These are phyloP conservation scores for Dendrophyllia cribrosa DNA, from an alignment of 64 coral and sea anemone genomes.

Conservation along the genomic window DNA sequence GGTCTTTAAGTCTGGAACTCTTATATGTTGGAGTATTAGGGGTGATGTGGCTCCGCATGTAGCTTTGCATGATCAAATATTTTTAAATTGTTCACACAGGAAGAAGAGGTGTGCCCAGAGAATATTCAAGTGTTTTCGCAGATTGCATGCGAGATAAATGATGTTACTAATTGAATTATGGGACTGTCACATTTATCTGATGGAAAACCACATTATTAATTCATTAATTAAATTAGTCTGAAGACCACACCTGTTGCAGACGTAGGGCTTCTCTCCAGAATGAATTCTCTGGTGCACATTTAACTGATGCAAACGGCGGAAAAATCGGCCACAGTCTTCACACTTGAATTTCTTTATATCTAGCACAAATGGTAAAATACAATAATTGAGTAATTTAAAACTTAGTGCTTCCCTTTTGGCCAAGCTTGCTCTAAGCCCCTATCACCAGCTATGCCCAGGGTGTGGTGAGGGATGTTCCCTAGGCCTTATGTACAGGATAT, in stretches of 20 bases:
- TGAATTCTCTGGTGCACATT: constrained; percentile 97
- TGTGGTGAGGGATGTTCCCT: no score
- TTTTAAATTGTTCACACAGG: no score
- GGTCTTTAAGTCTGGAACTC: no score
- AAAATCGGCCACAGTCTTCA: constrained; percentile 92
- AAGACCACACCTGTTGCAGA: constrained; percentile 77
- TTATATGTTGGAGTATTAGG: no score
- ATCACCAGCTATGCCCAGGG: no score
- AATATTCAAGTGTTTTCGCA: background rate
- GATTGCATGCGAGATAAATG: background rate
- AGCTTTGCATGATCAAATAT: no score
- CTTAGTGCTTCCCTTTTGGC: no score
- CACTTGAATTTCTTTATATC: constrained; percentile 99
- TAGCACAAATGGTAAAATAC: constrained; percentile 5
- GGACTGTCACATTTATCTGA: background rate
- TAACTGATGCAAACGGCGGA: constrained; percentile 97
- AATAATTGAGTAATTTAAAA: background rate
- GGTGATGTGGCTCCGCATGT: no score
- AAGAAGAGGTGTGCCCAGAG: background rate
- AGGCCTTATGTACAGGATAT: no score
- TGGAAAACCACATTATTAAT: no score
- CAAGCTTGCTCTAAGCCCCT: no score
- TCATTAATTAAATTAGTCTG: no score
- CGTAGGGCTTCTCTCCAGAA: constrained; percentile 97
- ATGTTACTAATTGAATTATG: background rate